Evolutionary conservation across 2,797 vertebrate genomes (phyloP).

Genomic region (Phalanger gymnotis): DNA sequence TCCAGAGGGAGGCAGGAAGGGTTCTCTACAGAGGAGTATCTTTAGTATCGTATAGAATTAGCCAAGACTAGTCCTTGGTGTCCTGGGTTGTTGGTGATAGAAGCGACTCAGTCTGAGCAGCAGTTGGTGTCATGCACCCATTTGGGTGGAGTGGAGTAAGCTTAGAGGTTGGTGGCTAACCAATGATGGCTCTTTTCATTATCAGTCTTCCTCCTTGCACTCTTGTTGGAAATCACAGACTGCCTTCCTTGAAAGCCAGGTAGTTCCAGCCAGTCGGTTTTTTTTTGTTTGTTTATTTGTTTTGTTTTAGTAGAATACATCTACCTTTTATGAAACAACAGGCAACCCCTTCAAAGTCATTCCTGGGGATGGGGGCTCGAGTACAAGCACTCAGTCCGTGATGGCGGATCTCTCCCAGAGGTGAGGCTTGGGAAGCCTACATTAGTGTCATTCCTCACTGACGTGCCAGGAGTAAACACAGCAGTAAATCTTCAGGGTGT

Average conservation of each 20-base stretch:
- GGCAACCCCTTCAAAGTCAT: not conserved
- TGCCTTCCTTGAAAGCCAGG: slow-evolving; percentile 22
- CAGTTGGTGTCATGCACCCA: not conserved
- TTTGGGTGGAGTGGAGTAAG: not conserved
- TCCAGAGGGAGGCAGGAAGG: not conserved
- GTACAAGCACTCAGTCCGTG: not conserved
- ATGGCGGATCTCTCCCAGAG: not conserved
- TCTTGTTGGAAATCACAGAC: not conserved
- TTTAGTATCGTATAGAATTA: not conserved
- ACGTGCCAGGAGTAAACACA: not conserved
- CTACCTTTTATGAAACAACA: not conserved
- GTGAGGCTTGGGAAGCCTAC: not conserved
- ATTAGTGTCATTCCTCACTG: not conserved
- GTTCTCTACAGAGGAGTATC: not conserved
- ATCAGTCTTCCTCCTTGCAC: not conserved
- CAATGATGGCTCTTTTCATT: not conserved
- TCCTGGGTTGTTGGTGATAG: not conserved
- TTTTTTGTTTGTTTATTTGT: not conserved
- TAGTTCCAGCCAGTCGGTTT: slow-evolving; percentile 32
- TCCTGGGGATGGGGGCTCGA: not conserved
- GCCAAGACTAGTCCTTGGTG: not conserved
- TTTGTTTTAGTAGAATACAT: not conserved
- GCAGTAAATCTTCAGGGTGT: not conserved
- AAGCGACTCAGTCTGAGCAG: not conserved
- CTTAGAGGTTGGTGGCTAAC: not conserved